Base-by-base conservation (phyloP, 2,888 invertebrate genomes). In the Theodoxus fluviatilis region DNA sequence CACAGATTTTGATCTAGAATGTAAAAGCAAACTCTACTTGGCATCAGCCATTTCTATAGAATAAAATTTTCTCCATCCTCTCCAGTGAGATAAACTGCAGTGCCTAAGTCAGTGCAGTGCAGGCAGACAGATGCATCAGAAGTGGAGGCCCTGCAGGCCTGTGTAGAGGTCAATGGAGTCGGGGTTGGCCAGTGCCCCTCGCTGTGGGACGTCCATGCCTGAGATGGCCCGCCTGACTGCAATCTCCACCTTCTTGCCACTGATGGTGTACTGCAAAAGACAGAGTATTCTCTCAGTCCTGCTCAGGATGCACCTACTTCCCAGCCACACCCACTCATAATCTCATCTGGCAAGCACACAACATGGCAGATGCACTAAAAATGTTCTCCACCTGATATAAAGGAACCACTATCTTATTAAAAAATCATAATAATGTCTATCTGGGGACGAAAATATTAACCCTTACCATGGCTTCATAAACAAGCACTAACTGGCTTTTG, bases 161-260 rank as follows among this genome's bases (percentile, higher is more conserved):
- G 84, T 82, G 77, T 86, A 89, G 31, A 86, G 83, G 64, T 88
- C 86, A 25, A 89, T 79, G 65, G 85, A 85, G 47, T 87, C 83
- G 0, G 90, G 90, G 80, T 90, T 90, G 28, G 87, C 81, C 63
- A 90, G 82, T 0, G 90, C 89, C 15, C 88, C 88, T 28, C 86
- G 81, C 76, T 89, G 89, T 73, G 85, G 85, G 0, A 90, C 89
- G 52, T 83, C 80, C 73, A 87, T 83, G 2, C 88, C 88, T 68
- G 86, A 84, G 35, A 90, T 84, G 9, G 89, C 86, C 75, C 89
- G 87, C 75, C 89, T 87, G 28, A 90, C 89, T 1, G 90, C 90
- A 7, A 90, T 86, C 81, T 90, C 90, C 37, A 90, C 90, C 78
- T 90, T 90, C 83, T 90, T 90, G 2, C 90, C 90, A 79, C 88